Percentiles rank a stretch among this genome's conserved stretches.
Evolutionary conservation across 1,140 invertebrate species (phyloP).

Genomic region (Aricia agestis): DNA sequence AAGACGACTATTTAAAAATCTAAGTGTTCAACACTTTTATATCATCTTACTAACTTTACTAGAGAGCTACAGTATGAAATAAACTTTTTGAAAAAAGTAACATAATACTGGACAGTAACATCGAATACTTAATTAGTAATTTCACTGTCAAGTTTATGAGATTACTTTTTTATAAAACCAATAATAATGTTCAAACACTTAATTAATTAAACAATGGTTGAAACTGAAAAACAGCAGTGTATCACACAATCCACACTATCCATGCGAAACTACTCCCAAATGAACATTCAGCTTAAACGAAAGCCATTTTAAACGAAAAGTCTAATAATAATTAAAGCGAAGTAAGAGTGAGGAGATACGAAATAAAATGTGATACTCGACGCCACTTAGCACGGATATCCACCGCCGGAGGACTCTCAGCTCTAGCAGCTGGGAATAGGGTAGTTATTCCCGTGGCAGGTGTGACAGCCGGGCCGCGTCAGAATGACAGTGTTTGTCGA

Average conservation of each 20-base stretch:
- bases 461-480: background rate
- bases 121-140: too few species aligned
- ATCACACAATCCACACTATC: background rate
- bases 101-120: too few species aligned
- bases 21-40: too few species aligned
- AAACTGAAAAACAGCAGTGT: too few species aligned
- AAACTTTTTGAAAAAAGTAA: too few species aligned
- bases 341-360: background rate
- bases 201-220: background rate
- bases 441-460: background rate
- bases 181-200: too few species aligned
- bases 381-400: background rate
- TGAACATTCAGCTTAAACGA: background rate
- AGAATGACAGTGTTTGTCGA: background rate
- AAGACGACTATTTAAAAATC: too few species aligned
- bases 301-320: background rate
- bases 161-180: too few species aligned
- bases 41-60: too few species aligned
- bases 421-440: background rate
- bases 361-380: constrained; percentile 1
- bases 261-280: background rate
- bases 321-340: constrained; percentile 3
- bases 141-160: too few species aligned
- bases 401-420: background rate
- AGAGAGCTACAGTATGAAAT: too few species aligned